These are phyloP conservation scores for Pristionchus entomophagus DNA, from an alignment of 2,888 invertebrate genomes.

Conservation along the genomic window DNA sequence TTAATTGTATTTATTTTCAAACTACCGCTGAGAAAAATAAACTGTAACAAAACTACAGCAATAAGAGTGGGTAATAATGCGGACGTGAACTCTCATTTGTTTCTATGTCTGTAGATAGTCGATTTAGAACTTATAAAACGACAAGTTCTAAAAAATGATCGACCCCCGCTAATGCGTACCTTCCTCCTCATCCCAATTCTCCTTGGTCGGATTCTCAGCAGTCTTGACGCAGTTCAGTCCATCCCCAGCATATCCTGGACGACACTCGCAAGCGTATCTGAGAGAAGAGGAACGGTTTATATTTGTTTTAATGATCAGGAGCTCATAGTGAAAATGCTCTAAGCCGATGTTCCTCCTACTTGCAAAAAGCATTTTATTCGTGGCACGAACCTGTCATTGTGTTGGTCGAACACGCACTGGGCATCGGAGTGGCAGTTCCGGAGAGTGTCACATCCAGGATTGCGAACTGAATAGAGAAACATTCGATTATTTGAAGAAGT, in stretches of 20 bases:
- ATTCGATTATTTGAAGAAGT: background rate
- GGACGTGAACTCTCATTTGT: no score
- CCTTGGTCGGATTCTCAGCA: conserved; percentile 18
- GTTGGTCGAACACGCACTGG: conserved; percentile 79
- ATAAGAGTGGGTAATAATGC: no score
- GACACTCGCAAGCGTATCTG: conserved; percentile 66
- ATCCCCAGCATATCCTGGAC: conserved; percentile 76
- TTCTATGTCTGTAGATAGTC: no score
- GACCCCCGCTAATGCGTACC: background rate
- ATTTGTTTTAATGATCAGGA: background rate
- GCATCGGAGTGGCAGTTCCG: conserved; percentile 78
- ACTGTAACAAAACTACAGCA: no score
- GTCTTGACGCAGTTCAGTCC: conserved; percentile 68
- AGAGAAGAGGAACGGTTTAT: conserved; percentile 15
- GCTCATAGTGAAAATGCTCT: background rate
- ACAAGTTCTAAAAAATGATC: no score
- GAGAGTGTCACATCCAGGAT: conserved; percentile 74
- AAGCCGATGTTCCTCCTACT: background rate
- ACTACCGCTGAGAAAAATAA: background rate
- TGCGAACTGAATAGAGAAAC: conserved; percentile 17
- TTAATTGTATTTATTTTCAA: background rate
- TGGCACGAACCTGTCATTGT: conserved; percentile 53
- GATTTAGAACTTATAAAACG: no score
- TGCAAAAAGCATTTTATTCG: background rate
- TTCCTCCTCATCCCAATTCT: conserved; percentile 41